Evolutionary conservation across 2,888 invertebrate genomes (phyloP).

Genomic region (Pomacea canaliculata): DNA sequence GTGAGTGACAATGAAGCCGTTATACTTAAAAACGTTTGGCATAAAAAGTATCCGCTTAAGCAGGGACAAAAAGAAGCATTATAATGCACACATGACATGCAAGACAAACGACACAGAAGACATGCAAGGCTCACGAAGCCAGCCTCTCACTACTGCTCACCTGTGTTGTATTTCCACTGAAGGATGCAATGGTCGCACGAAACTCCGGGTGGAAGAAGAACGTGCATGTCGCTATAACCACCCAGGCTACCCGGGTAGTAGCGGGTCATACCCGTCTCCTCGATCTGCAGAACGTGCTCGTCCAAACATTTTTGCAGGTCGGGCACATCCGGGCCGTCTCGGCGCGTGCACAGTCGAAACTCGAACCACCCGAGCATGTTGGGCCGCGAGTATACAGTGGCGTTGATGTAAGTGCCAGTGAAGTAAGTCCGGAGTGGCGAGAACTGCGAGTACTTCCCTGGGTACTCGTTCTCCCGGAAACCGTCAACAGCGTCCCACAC

Average conservation of each 20-base stretch:
- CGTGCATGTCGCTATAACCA: constrained; percentile 34
- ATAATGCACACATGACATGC: too few relatives aligned
- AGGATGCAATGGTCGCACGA: constrained; percentile 33
- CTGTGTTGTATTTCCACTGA: constrained; percentile 39
- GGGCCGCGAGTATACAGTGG: constrained; percentile 29
- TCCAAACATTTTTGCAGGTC: constrained; percentile 23
- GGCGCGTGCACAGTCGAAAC: constrained; percentile 32
- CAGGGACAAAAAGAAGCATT: too few relatives aligned
- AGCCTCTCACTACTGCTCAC: not conserved
- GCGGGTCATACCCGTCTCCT: constrained; percentile 27
- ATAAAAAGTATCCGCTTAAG: too few relatives aligned
- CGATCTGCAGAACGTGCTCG: constrained; percentile 26
- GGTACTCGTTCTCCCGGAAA: constrained; percentile 31
- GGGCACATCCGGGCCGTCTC: constrained; percentile 24
- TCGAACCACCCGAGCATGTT: constrained; percentile 38
- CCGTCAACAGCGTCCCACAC: constrained; percentile 32
- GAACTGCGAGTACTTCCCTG: constrained; percentile 32
- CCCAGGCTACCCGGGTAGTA: constrained; percentile 35
- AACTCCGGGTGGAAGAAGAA: constrained; percentile 23
- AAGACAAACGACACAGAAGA: too few relatives aligned
- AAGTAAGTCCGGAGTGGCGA: constrained; percentile 19
- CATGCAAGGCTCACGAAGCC: too few relatives aligned
- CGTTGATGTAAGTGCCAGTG: constrained; percentile 26
- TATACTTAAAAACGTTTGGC: too few relatives aligned
- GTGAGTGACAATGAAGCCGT: too few relatives aligned